These are phyloP conservation scores for Enteromius mattozi DNA, from an alignment of 2,797 vertebrate genomes.

Conservation along the genomic window DNA sequence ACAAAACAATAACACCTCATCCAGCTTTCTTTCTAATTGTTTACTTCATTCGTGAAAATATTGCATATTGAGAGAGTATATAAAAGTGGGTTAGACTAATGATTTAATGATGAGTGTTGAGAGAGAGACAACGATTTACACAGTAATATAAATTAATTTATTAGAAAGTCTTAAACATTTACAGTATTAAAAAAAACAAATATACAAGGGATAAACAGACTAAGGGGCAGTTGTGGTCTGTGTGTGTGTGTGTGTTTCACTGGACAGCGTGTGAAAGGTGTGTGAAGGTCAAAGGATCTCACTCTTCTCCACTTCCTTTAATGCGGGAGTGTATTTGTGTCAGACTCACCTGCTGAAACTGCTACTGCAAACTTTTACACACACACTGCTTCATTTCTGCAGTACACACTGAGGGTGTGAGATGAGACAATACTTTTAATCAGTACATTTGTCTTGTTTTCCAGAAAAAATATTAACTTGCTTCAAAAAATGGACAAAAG, in stretches of 20 bases:
- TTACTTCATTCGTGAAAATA: neutral
- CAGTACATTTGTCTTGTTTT: neutral
- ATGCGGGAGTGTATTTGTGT: conserved; percentile 38
- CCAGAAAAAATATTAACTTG: neutral
- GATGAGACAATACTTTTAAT: neutral
- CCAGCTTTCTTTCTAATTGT: neutral
- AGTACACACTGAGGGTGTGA: conserved; percentile 1
- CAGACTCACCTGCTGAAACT: conserved; percentile 54
- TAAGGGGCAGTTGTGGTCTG: neutral
- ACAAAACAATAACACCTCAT: neutral
- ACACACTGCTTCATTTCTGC: conserved; percentile 24
- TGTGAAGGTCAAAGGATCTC: neutral
- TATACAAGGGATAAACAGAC: neutral
- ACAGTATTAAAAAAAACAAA: conserved; percentile 15
- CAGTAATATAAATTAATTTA: conserved; percentile 10
- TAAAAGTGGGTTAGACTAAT: neutral
- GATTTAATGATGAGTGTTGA: neutral
- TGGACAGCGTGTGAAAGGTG: conserved; percentile 14
- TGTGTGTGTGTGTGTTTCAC: conserved; percentile 14
- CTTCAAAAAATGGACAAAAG: too few species aligned
- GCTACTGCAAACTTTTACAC: conserved; percentile 18
- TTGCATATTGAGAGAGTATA: too few species aligned
- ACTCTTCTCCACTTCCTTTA: conserved; percentile 22
- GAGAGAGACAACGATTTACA: neutral
- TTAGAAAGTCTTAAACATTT: neutral